Conservation (phyloP, 2,797 vertebrate genomes). For the Eurystomus glaucurus region DNA sequence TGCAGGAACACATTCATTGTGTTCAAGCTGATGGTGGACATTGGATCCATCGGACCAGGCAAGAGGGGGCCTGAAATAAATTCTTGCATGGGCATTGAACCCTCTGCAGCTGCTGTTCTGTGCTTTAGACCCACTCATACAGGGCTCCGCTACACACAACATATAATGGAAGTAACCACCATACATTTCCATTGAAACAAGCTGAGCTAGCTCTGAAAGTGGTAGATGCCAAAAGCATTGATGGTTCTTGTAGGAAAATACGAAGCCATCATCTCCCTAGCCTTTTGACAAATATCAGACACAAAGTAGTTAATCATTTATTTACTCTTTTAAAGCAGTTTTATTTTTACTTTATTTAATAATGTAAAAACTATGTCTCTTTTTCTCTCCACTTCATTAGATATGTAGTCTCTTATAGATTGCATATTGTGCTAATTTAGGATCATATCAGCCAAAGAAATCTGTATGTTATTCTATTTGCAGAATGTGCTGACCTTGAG, state of each 20-base stretch:
- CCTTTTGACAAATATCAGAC: conserved; percentile 21
- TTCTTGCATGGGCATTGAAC: neutral
- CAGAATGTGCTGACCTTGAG: conserved; percentile 33
- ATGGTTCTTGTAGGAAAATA: conserved; percentile 2
- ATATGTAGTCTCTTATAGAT: neutral
- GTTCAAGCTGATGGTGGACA: neutral
- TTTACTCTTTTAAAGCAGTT: conserved; percentile 31
- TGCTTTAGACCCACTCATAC: neutral
- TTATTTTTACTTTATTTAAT: conserved; percentile 45
- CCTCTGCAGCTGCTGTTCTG: neutral
- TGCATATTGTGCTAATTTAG: conserved; percentile 30
- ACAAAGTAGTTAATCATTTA: conserved; percentile 17
- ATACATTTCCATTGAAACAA: neutral
- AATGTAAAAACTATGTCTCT: neutral
- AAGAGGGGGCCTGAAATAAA: neutral
- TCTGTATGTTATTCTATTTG: conserved; percentile 9
- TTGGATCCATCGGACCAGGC: neutral
- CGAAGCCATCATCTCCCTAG: neutral
- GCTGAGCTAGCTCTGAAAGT: neutral
- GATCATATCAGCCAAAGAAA: conserved; percentile 19
- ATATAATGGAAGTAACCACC: neutral
- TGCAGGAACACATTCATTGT: neutral
- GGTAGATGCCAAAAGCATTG: neutral
- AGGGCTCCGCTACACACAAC: neutral
- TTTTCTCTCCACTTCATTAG: neutral